These are phyloP conservation scores for Microplitis demolitor DNA, from an alignment of 1,140 invertebrate genomes.

Conservation along the genomic window DNA sequence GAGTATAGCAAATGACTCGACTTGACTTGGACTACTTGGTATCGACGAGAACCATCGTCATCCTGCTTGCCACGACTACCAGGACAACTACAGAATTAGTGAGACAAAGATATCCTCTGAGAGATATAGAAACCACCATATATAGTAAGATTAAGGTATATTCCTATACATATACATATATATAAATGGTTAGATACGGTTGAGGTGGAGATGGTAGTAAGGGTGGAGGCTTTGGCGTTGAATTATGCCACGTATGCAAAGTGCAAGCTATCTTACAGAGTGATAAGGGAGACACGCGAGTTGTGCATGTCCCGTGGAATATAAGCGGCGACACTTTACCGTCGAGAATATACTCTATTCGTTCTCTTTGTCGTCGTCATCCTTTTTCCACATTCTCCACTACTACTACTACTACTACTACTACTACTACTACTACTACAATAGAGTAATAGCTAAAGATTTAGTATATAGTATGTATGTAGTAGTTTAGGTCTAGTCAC, in stretches of 20 bases:
- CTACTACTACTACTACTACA: not conserved
- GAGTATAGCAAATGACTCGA: too few species aligned
- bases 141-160: too few species aligned
- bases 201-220: slow-evolving; percentile 1
- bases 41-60: too few species aligned
- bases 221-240: slow-evolving; percentile 42
- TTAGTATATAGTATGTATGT: too few species aligned
- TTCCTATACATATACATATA: too few species aligned
- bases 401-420: not conserved
- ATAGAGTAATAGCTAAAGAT: not conserved
- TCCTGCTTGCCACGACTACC: too few species aligned
- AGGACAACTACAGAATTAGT: too few species aligned
- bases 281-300: slow-evolving; percentile 59
- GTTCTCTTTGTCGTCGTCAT: not conserved
- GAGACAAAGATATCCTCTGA: too few species aligned
- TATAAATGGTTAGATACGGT: not conserved
- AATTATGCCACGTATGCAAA: slow-evolving; percentile 59
- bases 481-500: too few species aligned
- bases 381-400: not conserved
- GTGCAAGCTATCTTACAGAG: slow-evolving; percentile 54
- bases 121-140: too few species aligned
- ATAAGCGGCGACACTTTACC: slow-evolving; percentile 49
- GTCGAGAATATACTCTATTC: not conserved
- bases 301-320: slow-evolving; percentile 51
- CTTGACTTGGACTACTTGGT: too few species aligned